Evolutionary conservation across 2,113 vertebrate species (phyloP).

Genomic region (Brachirus orientalis): DNA sequence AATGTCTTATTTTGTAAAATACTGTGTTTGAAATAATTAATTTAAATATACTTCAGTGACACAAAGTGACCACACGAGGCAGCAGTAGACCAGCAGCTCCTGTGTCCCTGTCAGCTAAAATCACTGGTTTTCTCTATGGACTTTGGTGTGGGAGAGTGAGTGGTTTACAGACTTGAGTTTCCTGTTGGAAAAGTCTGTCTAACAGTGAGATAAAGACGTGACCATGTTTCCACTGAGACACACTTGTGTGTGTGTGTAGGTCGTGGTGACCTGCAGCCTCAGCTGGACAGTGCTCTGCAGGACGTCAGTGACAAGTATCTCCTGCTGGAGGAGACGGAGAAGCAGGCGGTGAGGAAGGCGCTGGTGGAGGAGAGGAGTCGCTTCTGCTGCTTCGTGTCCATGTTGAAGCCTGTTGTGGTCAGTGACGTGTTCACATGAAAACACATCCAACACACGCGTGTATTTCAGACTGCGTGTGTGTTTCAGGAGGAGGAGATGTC

Average conservation of each 20-base stretch:
- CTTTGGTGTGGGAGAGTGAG: no score
- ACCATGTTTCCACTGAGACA: no score
- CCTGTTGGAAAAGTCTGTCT: no score
- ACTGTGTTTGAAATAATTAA: no score
- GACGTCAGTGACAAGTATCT: conserved; percentile 93
- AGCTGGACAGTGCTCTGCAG: conserved; percentile 92
- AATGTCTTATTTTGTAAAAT: no score
- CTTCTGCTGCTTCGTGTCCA: conserved; percentile 91
- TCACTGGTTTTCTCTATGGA: no score
- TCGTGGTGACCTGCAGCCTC: conserved; percentile 94
- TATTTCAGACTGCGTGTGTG: conserved; percentile 15
- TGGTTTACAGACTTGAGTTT: no score
- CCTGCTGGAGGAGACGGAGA: conserved; percentile 92
- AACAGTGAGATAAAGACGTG: no score
- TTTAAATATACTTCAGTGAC: no score
- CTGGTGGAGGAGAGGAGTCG: conserved; percentile 85
- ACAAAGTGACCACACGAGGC: no score
- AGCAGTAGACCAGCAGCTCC: no score
- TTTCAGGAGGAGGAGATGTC: conserved; percentile 93
- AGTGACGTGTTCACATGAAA: conserved; percentile 52
- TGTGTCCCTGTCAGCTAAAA: no score
- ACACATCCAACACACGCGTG: background rate
- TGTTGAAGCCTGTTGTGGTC: conserved; percentile 93
- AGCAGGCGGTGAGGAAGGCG: conserved; percentile 90
- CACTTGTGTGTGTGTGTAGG: conserved; percentile 70